Conservation (phyloP, 53 echinoderm and acorn worm species). For the Hippasteria phrygiana region DNA sequence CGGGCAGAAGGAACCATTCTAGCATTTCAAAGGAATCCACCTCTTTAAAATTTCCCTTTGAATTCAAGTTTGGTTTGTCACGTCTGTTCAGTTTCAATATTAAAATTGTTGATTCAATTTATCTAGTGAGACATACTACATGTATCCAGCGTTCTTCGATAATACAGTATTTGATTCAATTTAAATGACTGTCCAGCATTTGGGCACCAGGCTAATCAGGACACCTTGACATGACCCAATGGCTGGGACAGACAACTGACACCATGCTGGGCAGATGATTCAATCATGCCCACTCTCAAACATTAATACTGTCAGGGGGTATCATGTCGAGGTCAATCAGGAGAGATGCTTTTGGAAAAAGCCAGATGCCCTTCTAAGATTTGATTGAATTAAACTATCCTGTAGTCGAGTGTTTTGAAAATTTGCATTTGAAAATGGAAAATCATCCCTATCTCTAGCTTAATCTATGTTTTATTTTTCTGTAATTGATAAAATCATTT, state of each 20-base stretch:
- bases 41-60: too few relatives aligned
- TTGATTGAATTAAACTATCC: too few relatives aligned
- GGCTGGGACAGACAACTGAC: neutral
- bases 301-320: neutral
- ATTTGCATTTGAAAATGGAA: too few relatives aligned
- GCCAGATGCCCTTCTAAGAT: neutral
- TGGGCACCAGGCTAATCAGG: slow-evolving; percentile 40
- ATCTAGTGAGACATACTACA: neutral
- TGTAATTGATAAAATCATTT: too few relatives aligned
- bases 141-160: neutral
- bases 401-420: too few relatives aligned
- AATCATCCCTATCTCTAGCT: too few relatives aligned
- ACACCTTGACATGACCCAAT: neutral
- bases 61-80: too few relatives aligned
- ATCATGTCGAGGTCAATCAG: neutral
- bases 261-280: slow-evolving; percentile 55
- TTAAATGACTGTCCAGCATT: neutral
- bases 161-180: slow-evolving; percentile 36
- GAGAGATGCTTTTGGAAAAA: neutral
- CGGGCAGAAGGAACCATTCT: too few relatives aligned
- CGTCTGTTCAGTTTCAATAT: too few relatives aligned
- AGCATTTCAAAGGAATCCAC: too few relatives aligned
- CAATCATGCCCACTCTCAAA: slow-evolving; percentile 29
- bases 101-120: too few relatives aligned
- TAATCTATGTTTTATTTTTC: too few relatives aligned